Base-by-base conservation (phyloP, 92 coral and sea anemone species). In the Anthopleura xanthogrammica region DNA sequence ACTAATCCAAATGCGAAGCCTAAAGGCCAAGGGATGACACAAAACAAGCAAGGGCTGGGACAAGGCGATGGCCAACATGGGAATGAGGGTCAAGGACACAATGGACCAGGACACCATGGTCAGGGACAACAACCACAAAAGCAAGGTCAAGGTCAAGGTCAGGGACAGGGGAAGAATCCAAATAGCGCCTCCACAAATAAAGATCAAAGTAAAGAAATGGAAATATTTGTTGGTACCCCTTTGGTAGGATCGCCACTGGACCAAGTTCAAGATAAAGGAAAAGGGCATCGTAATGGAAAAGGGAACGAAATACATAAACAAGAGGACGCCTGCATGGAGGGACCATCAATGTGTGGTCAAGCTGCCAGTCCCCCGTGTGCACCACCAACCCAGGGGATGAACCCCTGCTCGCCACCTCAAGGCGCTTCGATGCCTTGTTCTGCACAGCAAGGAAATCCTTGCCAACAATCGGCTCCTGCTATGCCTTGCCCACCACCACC, bases 361-460 rank as follows among this genome's bases (percentile, higher is more conserved):
- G 64, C 19, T 58, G 64, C 36, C 72, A 64, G 36, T 64, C 12
- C 10, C 36, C 83, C 72, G 2, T 80, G 83, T 52, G 60, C 83
- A 16, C 43, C 72, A 48, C 83, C 24, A 14, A 16, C 64, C 5
- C 72, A 80, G 43, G 72, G 72, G 8, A 78, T 78, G 48, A 52
- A 14, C 68, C 23, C 83, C 0, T 80, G 77, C 43, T 76, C 83
- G 46, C 83, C 64, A 58, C 17, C 19, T 58, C 64, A 80, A 66
- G 72, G 24, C 22, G 72, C 36, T 29, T n/a, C 72, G 19, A 64
- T 64, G 39, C 83, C 72, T 41, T 80, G 76, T 24, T 54, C 60
- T 14, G 60, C 72, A 66, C 83, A 22, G 72, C 72, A 80, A 80
- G 60, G 16, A 10, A 75, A 42, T 19, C 76, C 83, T 43, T 80